These are phyloP conservation scores for Amazona ochrocephala DNA, from an alignment of 2,797 vertebrate genomes.

Conservation along the genomic window DNA sequence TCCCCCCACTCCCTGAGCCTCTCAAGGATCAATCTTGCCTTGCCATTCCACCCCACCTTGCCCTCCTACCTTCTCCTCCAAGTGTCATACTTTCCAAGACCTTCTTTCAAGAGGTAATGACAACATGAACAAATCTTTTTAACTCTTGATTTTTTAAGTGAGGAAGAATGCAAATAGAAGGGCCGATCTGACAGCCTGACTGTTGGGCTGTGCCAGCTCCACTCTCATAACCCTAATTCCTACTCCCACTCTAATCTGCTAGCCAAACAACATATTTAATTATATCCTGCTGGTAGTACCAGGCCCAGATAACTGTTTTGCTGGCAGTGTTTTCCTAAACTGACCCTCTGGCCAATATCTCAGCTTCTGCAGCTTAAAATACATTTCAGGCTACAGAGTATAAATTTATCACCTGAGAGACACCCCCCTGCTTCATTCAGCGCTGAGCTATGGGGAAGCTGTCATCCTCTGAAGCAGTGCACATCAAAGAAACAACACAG, in stretches of 20 bases:
- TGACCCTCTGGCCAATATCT: conserved; percentile 15
- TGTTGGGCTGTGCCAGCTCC: not conserved
- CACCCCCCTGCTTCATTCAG: not conserved
- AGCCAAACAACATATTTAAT: conserved; percentile 37
- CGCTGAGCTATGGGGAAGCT: not conserved
- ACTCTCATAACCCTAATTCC: conserved; percentile 15
- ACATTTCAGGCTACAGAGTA: not conserved
- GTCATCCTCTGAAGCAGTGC: not conserved
- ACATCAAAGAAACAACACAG: not conserved
- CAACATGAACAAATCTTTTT: conserved; percentile 4
- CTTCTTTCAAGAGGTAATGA: conserved; percentile 43
- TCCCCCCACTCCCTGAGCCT: conserved; percentile 49
- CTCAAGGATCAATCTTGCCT: conserved; percentile 52
- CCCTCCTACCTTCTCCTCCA: conserved; percentile 19
- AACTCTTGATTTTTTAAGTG: not conserved
- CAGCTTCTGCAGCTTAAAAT: conserved; percentile 8
- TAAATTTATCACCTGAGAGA: conserved; percentile 42
- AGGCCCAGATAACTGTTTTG: conserved; percentile 25
- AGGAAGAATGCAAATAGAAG: not conserved
- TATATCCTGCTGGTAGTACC: conserved; percentile 49
- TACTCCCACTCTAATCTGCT: conserved; percentile 25
- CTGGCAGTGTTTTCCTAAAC: conserved; percentile 34
- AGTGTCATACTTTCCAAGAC: conserved; percentile 31
- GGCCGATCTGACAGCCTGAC: conserved; percentile 15
- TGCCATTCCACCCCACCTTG: not conserved